Base-by-base conservation (phyloP, 2,888 invertebrate species). In the Pseudococcus longispinus region DNA sequence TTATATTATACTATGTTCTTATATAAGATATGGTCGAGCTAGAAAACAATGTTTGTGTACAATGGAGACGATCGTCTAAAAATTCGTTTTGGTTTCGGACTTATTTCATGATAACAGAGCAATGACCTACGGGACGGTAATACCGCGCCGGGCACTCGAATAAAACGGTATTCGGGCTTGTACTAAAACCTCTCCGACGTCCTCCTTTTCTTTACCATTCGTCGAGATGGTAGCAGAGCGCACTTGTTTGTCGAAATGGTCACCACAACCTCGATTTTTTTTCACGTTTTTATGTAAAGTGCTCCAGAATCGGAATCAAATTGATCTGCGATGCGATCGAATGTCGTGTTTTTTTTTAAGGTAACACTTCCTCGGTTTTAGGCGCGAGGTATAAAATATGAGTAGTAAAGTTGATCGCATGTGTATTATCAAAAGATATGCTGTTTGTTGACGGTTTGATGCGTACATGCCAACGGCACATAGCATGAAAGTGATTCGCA, bases 1-100 rank as follows among this genome's bases (percentile, higher is more conserved):
- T 70, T 70, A 70, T 32, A 70, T 32, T 70, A 70, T 70, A 70
- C 60, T 70, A 70, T 70, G 29, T 70, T 32, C 29, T 70, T 70
- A 70, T 70, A 70, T 29, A 70, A 70, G 70, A 70, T 70, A 32
- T 70, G 13, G 26, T 4, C 29, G 29, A 29, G 26, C 29, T 60
- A 60, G 20, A 51, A 60, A 37, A 32, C 60, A 84, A 84, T 60
- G 60, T 55, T 84, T 46, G 51, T 44, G 46, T 37, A 84, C 84
- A 84, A 60, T 60, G 60, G 60, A 65, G 84, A 84, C 60, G 32
- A 84, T 84, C 60, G 60, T 32, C 60, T 37, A 20, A 60, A 84
- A 84, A 84, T 84, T 84, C 84, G 84, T 84, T 84, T 84, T 84
- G 84, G 84, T 84, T 84, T 84, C 84, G 84, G 55, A 84, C 84